phyloP scores from a whole-genome alignment of 2,888 invertebrate genomes.

The Archaeoteleia sp. region DNA sequence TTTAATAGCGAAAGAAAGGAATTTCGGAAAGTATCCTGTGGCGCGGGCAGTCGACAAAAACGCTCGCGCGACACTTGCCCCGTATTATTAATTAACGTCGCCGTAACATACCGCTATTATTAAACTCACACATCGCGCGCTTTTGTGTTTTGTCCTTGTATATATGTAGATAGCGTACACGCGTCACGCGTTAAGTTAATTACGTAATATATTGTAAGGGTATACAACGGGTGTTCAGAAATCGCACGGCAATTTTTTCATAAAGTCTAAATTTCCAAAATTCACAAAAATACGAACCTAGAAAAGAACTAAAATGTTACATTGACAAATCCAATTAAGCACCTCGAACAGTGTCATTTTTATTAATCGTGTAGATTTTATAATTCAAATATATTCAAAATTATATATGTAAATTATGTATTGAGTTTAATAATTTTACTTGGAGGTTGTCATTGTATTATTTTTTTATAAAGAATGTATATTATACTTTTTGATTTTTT shows the following conservation, averaged over 20 bases:
- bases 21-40: slow-evolving; percentile 36
- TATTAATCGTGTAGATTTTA: too few species aligned
- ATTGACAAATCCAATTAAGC: too few species aligned
- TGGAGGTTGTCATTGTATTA: too few species aligned
- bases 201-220: slow-evolving; percentile 47
- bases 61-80: slow-evolving; percentile 43
- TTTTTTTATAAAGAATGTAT: too few species aligned
- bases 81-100: slow-evolving; percentile 46
- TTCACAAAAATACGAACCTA: too few species aligned
- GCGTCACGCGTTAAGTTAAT: slow-evolving; percentile 61
- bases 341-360: too few species aligned
- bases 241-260: neutral
- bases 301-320: too few species aligned
- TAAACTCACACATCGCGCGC: slow-evolving; percentile 60
- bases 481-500: too few species aligned
- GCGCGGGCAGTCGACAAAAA: slow-evolving; percentile 32
- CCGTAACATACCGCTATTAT: slow-evolving; percentile 39
- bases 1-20: slow-evolving; percentile 24
- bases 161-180: slow-evolving; percentile 71
- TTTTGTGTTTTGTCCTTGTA: slow-evolving; percentile 67
- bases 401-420: too few species aligned
- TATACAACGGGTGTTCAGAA: slow-evolving; percentile 43
- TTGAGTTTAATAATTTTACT: too few species aligned
- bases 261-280: too few species aligned
- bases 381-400: too few species aligned